phyloP scores from a whole-genome alignment of 2,113 vertebrate genomes.

The Agapornis roseicollis region DNA sequence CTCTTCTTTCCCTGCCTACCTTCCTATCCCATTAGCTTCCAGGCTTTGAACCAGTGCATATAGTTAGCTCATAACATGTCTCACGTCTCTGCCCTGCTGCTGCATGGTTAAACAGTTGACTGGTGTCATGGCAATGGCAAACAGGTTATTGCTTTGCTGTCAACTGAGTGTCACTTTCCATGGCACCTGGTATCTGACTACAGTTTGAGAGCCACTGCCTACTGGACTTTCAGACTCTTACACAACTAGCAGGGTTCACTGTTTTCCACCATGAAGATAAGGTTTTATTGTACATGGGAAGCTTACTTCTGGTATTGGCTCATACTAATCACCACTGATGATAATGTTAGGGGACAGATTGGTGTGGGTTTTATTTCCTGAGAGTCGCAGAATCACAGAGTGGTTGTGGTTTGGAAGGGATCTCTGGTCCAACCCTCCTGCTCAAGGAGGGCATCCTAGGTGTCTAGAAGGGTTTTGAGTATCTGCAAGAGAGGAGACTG shows the following conservation, averaged over 20 bases:
- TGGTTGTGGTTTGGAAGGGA: neutral
- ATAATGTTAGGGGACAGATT: neutral
- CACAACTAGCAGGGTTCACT: neutral
- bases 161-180: neutral
- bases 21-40: neutral
- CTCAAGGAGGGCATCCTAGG: neutral
- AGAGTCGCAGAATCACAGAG: neutral
- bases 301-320: neutral
- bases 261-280: neutral
- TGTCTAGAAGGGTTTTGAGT: neutral
- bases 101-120: neutral
- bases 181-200: neutral
- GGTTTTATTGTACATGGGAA: neutral
- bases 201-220: neutral
- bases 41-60: neutral
- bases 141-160: neutral
- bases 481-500: neutral
- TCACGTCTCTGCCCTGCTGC: neutral
- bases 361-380: neutral
- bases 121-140: neutral
- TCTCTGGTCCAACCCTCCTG: neutral
- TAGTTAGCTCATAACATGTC: neutral
- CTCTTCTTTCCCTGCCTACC: neutral
- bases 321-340: neutral
- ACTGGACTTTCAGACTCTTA: neutral